phyloP scores from a whole-genome alignment of 2,888 invertebrate genomes.

The Campoplex capitator region DNA sequence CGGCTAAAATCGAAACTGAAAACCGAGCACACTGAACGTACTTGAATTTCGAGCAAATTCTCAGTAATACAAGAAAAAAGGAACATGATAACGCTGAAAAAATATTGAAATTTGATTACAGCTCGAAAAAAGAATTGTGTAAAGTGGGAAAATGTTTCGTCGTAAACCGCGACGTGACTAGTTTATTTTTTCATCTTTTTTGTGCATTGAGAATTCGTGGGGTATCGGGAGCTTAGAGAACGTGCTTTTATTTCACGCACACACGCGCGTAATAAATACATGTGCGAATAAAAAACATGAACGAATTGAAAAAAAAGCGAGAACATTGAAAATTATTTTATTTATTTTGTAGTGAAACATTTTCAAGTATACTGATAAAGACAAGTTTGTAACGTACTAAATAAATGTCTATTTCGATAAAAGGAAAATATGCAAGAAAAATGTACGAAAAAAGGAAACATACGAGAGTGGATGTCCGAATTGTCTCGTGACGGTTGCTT shows the following conservation, averaged over 20 bases:
- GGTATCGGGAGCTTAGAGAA: background rate
- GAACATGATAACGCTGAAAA: background rate
- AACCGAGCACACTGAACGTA: background rate
- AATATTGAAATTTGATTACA: constrained; percentile 8
- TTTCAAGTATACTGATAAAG: background rate
- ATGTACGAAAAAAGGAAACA: constrained; percentile 56
- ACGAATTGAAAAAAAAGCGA: background rate
- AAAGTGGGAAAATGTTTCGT: background rate
- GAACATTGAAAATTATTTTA: constrained; percentile 20
- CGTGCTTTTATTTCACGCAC: constrained; percentile 19
- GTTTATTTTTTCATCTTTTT: background rate
- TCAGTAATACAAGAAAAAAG: background rate
- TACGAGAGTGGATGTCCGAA: constrained; percentile 73
- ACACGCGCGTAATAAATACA: constrained; percentile 21
- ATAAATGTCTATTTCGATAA: constrained; percentile 19
- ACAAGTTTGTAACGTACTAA: background rate
- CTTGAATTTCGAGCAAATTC: background rate
- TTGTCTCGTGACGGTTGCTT: constrained; percentile 74
- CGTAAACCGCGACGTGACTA: background rate
- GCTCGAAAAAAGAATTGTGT: background rate
- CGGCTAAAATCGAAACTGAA: background rate
- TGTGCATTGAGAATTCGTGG: constrained; percentile 31
- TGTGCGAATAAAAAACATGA: constrained; percentile 2
- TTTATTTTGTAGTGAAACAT: constrained; percentile 47
- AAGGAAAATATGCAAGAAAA: constrained; percentile 10